These are phyloP conservation scores for Poecilia picta DNA, from an alignment of 2,797 vertebrate species.

Conservation along the genomic window DNA sequence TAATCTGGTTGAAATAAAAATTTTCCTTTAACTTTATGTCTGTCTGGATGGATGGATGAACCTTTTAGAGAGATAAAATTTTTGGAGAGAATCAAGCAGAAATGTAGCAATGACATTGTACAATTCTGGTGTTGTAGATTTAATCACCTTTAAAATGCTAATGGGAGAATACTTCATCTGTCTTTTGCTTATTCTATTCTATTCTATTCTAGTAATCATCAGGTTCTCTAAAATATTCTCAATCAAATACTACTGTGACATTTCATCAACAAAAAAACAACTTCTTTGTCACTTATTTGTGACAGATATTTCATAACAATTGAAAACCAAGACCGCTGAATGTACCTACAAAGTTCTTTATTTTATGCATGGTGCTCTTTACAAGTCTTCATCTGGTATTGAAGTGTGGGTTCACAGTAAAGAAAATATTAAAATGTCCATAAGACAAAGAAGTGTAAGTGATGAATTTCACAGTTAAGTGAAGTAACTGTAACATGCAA, in stretches of 20 bases:
- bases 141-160: no score
- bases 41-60: no score
- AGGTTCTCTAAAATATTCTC: neutral
- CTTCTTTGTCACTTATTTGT: neutral
- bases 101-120: no score
- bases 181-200: no score
- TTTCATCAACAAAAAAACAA: no score
- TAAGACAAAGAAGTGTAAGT: constrained; percentile 1
- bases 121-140: no score
- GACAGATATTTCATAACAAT: neutral
- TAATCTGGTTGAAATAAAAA: no score
- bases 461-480: constrained; percentile 27
- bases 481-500: constrained; percentile 20
- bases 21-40: no score
- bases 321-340: neutral
- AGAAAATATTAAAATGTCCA: constrained; percentile 33
- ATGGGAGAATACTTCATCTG: no score
- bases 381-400: constrained; percentile 46
- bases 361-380: constrained; percentile 57
- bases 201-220: neutral
- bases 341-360: constrained; percentile 1
- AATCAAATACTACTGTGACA: neutral
- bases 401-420: constrained; percentile 36
- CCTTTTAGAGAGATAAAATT: no score
- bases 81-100: no score